Percentiles rank a stretch among this genome's conserved stretches.
These are phyloP conservation scores for Ameiurus melas DNA, from an alignment of 2,113 vertebrate genomes.

Conservation along the genomic window DNA sequence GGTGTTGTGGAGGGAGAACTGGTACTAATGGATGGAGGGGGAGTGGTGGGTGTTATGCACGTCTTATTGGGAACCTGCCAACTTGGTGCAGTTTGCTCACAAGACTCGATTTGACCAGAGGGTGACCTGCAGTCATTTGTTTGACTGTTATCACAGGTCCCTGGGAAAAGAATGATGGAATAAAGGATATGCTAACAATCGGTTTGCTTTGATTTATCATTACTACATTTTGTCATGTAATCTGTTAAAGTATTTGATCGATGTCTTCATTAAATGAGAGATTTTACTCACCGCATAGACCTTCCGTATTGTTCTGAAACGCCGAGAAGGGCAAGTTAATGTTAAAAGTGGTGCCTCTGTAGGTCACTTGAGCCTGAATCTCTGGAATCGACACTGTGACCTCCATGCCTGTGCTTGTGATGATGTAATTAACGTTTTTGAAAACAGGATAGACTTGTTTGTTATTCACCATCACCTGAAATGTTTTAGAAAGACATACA, in stretches of 20 bases:
- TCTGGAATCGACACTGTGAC: constrained; percentile 73
- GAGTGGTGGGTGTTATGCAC: constrained; percentile 57
- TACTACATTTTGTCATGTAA: not conserved
- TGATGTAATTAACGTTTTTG: constrained; percentile 64
- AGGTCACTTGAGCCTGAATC: constrained; percentile 72
- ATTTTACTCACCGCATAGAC: constrained; percentile 85
- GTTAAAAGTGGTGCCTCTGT: constrained; percentile 74
- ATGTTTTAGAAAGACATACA: not conserved
- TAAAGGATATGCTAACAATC: not conserved
- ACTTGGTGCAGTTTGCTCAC: constrained; percentile 70
- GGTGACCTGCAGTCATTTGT: constrained; percentile 81
- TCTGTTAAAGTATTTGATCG: not conserved
- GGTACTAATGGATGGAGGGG: constrained; percentile 25
- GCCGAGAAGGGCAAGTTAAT: constrained; percentile 77
- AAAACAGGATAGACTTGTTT: constrained; percentile 75
- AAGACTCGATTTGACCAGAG: constrained; percentile 70
- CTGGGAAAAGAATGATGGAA: constrained; percentile 59
- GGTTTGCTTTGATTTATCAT: not conserved
- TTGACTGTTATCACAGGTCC: constrained; percentile 81
- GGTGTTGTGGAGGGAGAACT: not conserved
- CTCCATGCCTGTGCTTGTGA: constrained; percentile 74
- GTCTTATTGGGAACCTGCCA: constrained; percentile 69
- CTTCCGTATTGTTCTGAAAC: constrained; percentile 85
- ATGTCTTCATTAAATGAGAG: not conserved
- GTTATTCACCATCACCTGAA: constrained; percentile 78